Evolutionary conservation across 1,140 invertebrate species (phyloP).

Genomic region (Wasmannia auropunctata): DNA sequence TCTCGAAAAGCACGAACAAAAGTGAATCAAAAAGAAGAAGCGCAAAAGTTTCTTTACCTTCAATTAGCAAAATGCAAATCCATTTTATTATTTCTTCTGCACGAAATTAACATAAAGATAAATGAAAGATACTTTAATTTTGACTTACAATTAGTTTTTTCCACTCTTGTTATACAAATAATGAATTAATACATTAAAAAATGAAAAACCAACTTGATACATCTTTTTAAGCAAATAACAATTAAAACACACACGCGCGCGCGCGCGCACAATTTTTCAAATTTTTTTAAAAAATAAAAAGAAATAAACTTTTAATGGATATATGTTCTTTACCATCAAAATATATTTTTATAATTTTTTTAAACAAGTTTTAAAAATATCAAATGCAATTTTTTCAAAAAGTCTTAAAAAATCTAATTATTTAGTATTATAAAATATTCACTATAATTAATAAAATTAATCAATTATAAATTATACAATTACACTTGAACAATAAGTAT

Average conservation of each 20-base stretch:
- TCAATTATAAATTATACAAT: neutral
- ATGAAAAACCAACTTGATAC: neutral
- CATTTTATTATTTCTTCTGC: neutral
- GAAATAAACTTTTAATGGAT: neutral
- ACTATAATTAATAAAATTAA: neutral
- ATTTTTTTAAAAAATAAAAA: neutral
- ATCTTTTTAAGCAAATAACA: neutral
- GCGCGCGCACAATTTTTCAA: neutral
- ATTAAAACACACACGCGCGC: neutral
- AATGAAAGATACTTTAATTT: neutral
- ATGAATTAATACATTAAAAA: neutral
- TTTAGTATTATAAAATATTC: slow-evolving; percentile 15
- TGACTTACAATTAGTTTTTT: neutral
- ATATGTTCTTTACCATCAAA: neutral
- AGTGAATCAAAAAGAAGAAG: slow-evolving; percentile 47
- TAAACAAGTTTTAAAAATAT: neutral
- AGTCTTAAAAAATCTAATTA: neutral
- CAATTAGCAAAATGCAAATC: neutral
- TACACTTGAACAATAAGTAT: neutral
- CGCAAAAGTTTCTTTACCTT: neutral
- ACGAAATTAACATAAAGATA: neutral
- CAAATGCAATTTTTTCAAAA: neutral
- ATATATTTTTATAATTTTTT: neutral
- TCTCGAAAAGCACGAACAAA: slow-evolving; percentile 40
- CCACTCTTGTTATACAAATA: too few relatives aligned